A percentile compares a stretch with the other conserved stretches of the same genome.
These are phyloP conservation scores for Rhinella marina DNA, from an alignment of 2,797 vertebrate species.

Conservation along the genomic window DNA sequence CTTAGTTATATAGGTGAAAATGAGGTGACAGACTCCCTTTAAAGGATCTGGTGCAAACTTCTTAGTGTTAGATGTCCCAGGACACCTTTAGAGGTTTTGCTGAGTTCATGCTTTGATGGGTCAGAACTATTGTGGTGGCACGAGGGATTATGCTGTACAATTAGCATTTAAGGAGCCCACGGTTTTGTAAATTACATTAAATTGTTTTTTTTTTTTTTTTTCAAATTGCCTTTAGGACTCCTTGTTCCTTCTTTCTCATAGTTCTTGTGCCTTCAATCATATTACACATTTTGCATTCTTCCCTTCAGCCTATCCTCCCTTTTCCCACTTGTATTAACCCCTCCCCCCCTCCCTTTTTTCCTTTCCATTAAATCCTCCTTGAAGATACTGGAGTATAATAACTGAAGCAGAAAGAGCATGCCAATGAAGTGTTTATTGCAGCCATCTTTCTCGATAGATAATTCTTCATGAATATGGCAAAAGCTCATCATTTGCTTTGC, in stretches of 20 bases:
- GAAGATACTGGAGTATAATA: conserved; percentile 36
- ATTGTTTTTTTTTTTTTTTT: background rate
- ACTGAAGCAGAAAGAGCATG: conserved; percentile 47
- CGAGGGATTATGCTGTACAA: too few species aligned
- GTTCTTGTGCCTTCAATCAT: background rate
- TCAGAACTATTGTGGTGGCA: too few species aligned
- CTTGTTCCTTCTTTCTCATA: background rate
- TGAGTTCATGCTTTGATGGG: too few species aligned
- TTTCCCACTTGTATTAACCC: background rate
- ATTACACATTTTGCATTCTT: background rate
- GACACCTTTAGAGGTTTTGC: too few species aligned
- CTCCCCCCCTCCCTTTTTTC: background rate
- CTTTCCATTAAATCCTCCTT: conserved; percentile 32
- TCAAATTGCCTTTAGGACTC: background rate
- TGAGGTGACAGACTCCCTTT: too few species aligned
- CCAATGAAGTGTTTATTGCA: conserved; percentile 45
- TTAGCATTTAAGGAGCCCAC: background rate
- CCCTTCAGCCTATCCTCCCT: background rate
- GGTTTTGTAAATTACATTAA: background rate
- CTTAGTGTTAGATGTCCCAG: too few species aligned
- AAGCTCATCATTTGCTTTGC: conserved; percentile 45
- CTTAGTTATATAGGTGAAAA: too few species aligned
- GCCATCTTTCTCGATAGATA: conserved; percentile 33
- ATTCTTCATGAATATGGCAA: conserved; percentile 52
- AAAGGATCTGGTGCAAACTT: too few species aligned